phyloP scores from a whole-genome alignment of 2,888 invertebrate genomes.

The Salticus scenicus region DNA sequence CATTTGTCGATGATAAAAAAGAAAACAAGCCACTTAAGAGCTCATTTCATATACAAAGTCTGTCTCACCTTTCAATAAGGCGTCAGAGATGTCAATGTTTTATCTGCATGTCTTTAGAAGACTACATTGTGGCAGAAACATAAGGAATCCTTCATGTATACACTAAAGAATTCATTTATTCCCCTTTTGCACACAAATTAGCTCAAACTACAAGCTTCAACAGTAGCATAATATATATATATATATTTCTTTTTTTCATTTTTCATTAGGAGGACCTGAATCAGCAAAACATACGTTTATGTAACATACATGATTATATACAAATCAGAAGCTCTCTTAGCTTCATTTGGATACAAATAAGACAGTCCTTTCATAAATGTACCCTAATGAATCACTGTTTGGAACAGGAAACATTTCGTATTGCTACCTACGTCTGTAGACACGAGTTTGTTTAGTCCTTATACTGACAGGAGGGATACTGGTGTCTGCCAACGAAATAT shows the following conservation, averaged over 20 bases:
- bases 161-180: conserved; percentile 30
- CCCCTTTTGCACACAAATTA: conserved; percentile 68
- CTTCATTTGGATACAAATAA: neutral
- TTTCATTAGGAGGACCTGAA: conserved; percentile 45
- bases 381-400: conserved; percentile 23
- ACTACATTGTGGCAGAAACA: conserved; percentile 19
- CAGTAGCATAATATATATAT: conserved; percentile 53
- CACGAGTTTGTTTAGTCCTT: conserved; percentile 42
- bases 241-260: conserved; percentile 21
- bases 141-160: conserved; percentile 27
- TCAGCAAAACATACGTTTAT: conserved; percentile 32
- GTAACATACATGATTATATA: conserved; percentile 51
- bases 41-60: conserved; percentile 65
- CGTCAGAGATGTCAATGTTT: conserved; percentile 14
- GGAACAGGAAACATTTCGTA: conserved; percentile 17
- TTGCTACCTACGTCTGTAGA: conserved; percentile 61
- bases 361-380: conserved; percentile 17
- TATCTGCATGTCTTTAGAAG: conserved; percentile 39
- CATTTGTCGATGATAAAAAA: conserved; percentile 61
- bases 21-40: conserved; percentile 69
- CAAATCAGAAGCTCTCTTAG: conserved; percentile 12
- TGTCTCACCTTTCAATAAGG: conserved; percentile 17
- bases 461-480: conserved; percentile 26
- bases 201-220: conserved; percentile 70
- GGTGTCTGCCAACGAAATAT: conserved; percentile 27